Conservation (phyloP, 1,140 invertebrate species). For the Arion vulgaris region DNA sequence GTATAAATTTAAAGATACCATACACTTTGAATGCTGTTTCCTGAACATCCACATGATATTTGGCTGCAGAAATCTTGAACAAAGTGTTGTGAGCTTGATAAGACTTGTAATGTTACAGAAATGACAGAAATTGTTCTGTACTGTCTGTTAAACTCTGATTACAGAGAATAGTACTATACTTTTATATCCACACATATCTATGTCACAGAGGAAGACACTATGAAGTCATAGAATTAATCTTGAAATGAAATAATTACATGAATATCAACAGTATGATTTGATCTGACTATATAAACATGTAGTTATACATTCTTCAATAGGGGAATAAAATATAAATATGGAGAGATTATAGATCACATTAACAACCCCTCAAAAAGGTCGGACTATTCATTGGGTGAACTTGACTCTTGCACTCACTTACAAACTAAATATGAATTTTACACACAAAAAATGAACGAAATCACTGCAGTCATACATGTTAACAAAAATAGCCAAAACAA, state of each 20-base stretch:
- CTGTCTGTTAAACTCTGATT: too few species aligned
- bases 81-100: background rate
- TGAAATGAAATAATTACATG: background rate
- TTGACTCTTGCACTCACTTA: background rate
- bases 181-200: too few species aligned
- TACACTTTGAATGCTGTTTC: background rate
- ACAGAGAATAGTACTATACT: too few species aligned
- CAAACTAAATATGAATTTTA: background rate
- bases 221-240: background rate
- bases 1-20: background rate
- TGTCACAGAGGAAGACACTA: background rate
- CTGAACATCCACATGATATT: background rate
- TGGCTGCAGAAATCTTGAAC: background rate
- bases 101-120: too few species aligned
- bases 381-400: constrained; percentile 18
- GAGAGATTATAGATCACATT: background rate
- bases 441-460: background rate
- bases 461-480: background rate
- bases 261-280: background rate
- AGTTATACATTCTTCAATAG: background rate
- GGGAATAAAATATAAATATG: background rate
- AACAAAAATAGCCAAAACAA: too few species aligned
- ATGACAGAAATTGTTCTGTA: too few species aligned
- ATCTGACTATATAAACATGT: background rate
- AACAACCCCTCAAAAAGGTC: constrained; percentile 36